These are phyloP conservation scores for Rhineura floridana DNA, from an alignment of 2,113 vertebrate species.

Conservation along the genomic window DNA sequence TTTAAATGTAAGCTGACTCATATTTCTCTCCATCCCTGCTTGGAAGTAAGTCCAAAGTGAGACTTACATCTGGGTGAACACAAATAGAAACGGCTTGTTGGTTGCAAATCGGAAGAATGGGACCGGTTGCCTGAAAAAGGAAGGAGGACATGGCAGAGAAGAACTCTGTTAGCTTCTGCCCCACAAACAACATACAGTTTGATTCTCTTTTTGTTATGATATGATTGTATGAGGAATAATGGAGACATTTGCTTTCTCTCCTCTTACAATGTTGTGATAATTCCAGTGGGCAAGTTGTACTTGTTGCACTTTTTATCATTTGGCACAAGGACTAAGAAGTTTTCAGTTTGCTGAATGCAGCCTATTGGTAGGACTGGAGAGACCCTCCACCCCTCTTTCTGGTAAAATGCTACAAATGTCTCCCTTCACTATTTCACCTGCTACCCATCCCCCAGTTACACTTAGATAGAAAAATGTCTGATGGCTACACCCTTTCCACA, in stretches of 20 bases:
- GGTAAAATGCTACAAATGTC: constrained; percentile 10
- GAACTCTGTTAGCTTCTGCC: not conserved
- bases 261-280: constrained; percentile 51
- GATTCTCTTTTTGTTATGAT: constrained; percentile 27
- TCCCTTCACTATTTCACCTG: constrained; percentile 27
- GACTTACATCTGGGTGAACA: not conserved
- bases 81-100: not conserved
- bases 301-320: constrained; percentile 38
- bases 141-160: not conserved
- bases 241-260: constrained; percentile 53
- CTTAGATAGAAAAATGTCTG: constrained; percentile 40
- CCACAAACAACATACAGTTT: constrained; percentile 54
- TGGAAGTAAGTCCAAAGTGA: not conserved
- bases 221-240: constrained; percentile 62
- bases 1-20: too few species aligned
- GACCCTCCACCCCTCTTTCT: constrained; percentile 24
- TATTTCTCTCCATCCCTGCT: too few species aligned
- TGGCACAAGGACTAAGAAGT: constrained; percentile 65
- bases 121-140: not conserved
- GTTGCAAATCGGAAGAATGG: not conserved
- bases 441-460: constrained; percentile 16
- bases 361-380: constrained; percentile 59
- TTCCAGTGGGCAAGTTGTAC: constrained; percentile 59
- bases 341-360: constrained; percentile 64
- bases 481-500: constrained; percentile 8